Percentiles rank a stretch among this genome's conserved stretches.
Conservation (phyloP, 2,888 invertebrate genomes). For the Spialia ferax region DNA sequence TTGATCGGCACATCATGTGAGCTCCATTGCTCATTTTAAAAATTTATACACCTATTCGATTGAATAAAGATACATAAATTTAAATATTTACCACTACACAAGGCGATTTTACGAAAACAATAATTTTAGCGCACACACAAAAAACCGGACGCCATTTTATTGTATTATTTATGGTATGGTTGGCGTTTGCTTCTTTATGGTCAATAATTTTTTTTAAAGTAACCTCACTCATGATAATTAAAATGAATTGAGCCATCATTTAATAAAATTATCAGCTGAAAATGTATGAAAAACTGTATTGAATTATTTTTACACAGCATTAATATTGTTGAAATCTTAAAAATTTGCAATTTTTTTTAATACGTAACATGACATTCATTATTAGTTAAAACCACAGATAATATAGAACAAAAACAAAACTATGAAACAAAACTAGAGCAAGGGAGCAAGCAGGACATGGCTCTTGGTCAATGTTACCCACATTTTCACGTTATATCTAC, state of each 20-base stretch:
- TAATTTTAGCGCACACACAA: constrained; percentile 84
- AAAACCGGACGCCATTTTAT: constrained; percentile 86
- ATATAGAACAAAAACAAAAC: too few species aligned
- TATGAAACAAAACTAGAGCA: too few species aligned
- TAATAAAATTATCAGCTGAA: background rate
- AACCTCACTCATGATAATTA: too few species aligned
- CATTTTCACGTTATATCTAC: too few species aligned
- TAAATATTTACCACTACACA: constrained; percentile 54
- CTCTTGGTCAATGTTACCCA: too few species aligned
- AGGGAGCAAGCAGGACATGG: too few species aligned
- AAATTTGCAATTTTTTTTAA: too few species aligned
- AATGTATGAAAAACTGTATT: too few species aligned
- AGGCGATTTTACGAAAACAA: constrained; percentile 73
- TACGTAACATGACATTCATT: too few species aligned
- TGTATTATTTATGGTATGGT: constrained; percentile 80
- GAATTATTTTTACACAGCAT: too few species aligned
- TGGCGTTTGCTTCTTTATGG: constrained; percentile 59
- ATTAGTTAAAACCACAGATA: too few species aligned
- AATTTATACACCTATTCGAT: constrained; percentile 22
- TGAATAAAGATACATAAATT: constrained; percentile 34
- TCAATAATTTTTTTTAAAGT: constrained; percentile 48
- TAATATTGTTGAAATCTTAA: too few species aligned
- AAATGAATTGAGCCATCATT: background rate
- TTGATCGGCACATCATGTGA: constrained; percentile 50
- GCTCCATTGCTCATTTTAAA: constrained; percentile 51